Conservation (phyloP, 2,888 invertebrate genomes). For the Carabus problematicus region DNA sequence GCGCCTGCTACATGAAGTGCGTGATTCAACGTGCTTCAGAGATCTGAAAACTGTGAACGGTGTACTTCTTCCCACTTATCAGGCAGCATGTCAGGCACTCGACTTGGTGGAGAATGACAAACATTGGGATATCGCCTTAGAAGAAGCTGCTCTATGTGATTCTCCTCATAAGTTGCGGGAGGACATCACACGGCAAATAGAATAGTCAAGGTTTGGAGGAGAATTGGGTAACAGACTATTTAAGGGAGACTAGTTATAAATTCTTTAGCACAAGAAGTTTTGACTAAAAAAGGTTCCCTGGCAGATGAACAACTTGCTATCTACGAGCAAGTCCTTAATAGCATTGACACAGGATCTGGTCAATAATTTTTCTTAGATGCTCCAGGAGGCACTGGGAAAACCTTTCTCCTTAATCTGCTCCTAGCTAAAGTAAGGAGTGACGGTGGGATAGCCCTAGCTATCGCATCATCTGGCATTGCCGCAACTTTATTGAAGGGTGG, state of each 20-base stretch:
- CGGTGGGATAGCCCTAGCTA: constrained; percentile 47
- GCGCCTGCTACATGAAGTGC: constrained; percentile 49
- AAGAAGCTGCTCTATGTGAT: constrained; percentile 39
- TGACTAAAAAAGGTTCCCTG: neutral
- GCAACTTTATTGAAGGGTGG: constrained; percentile 56
- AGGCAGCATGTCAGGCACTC: too few relatives aligned
- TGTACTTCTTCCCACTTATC: constrained; percentile 15
- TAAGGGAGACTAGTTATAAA: neutral
- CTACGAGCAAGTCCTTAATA: constrained; percentile 38
- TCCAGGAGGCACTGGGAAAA: constrained; percentile 55
- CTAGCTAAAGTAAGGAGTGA: constrained; percentile 52
- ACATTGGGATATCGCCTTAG: constrained; percentile 47
- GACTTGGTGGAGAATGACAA: constrained; percentile 47
- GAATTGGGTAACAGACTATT: neutral
- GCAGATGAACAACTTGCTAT: constrained; percentile 15
- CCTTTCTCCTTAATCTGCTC: constrained; percentile 55
- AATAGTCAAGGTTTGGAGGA: neutral
- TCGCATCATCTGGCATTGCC: constrained; percentile 57
- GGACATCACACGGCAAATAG: constrained; percentile 44
- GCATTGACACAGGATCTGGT: constrained; percentile 36
- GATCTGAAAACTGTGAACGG: constrained; percentile 29
- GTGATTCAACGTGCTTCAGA: constrained; percentile 50
- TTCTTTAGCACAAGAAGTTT: neutral
- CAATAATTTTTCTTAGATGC: constrained; percentile 47
- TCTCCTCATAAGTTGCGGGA: constrained; percentile 46